These are phyloP conservation scores for Cuniculus paca DNA, from an alignment of 2,797 vertebrate genomes.

Conservation along the genomic window DNA sequence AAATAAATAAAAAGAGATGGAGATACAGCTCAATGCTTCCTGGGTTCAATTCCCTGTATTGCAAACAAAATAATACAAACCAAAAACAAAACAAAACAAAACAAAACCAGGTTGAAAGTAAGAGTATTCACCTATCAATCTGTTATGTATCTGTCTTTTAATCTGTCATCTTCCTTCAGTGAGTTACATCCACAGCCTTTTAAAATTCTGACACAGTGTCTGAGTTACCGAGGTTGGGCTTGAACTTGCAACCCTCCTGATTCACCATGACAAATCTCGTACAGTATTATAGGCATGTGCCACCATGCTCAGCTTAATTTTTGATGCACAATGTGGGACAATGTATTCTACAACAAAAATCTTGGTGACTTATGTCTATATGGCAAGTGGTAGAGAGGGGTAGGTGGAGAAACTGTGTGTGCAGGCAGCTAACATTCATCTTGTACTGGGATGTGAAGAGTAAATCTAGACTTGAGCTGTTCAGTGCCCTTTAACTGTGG, in stretches of 20 bases:
- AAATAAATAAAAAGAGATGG: background rate
- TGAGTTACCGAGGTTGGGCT: background rate
- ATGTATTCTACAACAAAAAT: background rate
- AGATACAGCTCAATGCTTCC: background rate
- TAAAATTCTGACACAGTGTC: background rate
- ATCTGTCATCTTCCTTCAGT: background rate
- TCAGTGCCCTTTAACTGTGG: background rate
- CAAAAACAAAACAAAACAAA: background rate
- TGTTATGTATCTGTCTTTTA: no score
- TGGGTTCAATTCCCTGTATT: background rate
- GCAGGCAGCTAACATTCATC: background rate
- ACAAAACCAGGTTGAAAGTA: background rate
- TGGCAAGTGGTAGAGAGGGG: background rate
- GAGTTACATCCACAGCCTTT: background rate
- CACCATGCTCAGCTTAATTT: background rate
- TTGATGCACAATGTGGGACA: background rate
- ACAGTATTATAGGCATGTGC: background rate
- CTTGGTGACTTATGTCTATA: background rate
- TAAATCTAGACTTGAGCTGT: background rate
- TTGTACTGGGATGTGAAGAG: background rate
- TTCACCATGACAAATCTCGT: background rate
- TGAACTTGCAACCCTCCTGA: background rate
- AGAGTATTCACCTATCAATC: background rate
- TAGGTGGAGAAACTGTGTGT: rapidly evolving
- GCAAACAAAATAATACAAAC: background rate